Evolutionary conservation across 2,797 vertebrate species (phyloP).

Genomic region (Hipposideros larvatus): DNA sequence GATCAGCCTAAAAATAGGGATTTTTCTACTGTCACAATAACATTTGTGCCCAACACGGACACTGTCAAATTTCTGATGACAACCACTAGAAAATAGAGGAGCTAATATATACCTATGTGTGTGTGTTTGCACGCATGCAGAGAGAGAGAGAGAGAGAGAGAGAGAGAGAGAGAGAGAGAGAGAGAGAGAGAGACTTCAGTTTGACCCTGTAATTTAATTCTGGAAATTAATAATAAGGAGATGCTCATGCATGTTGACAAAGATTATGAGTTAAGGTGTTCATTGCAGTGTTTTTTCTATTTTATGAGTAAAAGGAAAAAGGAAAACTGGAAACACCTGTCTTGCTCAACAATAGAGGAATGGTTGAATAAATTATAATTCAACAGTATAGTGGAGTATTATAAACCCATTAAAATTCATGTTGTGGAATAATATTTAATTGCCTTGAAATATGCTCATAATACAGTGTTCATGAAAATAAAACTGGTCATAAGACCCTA

Average conservation of each 20-base stretch:
- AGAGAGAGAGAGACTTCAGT: neutral
- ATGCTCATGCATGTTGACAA: neutral
- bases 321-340: neutral
- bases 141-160: neutral
- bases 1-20: neutral
- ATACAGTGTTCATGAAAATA: neutral
- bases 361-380: neutral
- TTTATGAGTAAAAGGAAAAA: neutral
- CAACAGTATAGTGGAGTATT: neutral
- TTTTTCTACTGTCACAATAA: neutral
- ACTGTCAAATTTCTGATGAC: neutral
- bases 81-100: neutral
- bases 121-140: neutral
- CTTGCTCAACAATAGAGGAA: neutral
- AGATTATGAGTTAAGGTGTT: neutral
- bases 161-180: neutral
- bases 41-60: neutral
- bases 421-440: slow-evolving; percentile 26
- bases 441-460: neutral
- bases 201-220: neutral
- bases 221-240: neutral
- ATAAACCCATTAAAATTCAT: neutral
- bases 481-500: neutral
- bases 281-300: neutral
- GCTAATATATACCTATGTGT: neutral